Conservation (phyloP, 2,113 vertebrate genomes). For the Ameiurus melas region DNA sequence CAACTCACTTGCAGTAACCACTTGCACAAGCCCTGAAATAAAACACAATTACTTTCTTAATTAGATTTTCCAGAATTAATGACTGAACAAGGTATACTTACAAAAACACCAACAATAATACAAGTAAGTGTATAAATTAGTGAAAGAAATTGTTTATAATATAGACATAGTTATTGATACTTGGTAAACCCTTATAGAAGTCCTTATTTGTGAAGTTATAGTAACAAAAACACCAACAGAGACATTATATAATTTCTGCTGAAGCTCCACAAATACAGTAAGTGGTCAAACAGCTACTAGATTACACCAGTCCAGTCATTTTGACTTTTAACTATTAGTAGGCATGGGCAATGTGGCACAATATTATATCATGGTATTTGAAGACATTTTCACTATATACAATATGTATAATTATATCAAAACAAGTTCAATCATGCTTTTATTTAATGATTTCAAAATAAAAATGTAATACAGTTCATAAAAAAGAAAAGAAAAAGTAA, state of each 20-base stretch:
- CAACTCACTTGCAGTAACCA: constrained; percentile 18
- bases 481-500: neutral
- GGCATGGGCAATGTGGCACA: neutral
- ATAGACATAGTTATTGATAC: neutral
- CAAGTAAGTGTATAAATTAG: neutral
- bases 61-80: neutral
- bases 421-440: neutral
- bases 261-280: neutral
- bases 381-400: neutral
- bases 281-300: neutral
- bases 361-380: neutral
- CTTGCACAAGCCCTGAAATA: neutral
- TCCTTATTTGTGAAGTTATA: neutral
- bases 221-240: neutral
- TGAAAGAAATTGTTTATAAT: neutral
- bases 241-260: neutral
- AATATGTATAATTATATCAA: neutral
- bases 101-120: neutral
- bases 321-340: neutral
- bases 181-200: neutral
- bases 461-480: neutral
- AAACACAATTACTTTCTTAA: neutral
- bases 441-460: neutral
- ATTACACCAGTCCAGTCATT: neutral
- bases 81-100: neutral